A percentile compares a stretch with the other conserved stretches of the same genome.
phyloP scores from a whole-genome alignment of 2,113 vertebrate genomes.

The Mustelus asterias region DNA sequence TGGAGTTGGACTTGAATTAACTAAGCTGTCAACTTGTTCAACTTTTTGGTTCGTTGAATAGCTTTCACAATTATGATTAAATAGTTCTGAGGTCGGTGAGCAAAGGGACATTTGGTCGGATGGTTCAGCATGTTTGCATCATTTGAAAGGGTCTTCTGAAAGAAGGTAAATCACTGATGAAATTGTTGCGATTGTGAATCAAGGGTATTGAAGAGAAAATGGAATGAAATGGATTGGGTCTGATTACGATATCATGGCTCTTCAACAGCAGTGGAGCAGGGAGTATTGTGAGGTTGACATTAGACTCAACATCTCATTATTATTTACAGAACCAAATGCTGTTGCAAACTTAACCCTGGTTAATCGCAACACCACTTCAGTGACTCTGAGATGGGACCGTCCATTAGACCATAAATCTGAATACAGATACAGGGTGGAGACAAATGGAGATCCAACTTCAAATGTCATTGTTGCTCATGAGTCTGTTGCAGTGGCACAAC shows the following conservation, averaged over 20 bases:
- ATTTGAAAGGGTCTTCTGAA: background rate
- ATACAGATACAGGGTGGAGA: constrained; percentile 43
- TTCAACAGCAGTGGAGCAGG: no score
- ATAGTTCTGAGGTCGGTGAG: background rate
- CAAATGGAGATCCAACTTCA: background rate
- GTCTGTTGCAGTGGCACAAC: rapidly evolving
- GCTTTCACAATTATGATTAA: background rate
- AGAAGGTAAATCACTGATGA: background rate
- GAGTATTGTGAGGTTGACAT: background rate
- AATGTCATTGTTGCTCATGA: background rate
- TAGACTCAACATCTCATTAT: background rate
- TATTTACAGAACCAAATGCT: background rate
- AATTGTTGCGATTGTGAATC: background rate
- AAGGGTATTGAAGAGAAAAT: background rate
- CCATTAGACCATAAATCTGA: constrained; percentile 39
- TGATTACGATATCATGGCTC: background rate
- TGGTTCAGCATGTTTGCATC: background rate
- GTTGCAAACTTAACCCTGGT: background rate
- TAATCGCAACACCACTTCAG: background rate
- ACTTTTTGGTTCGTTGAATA: background rate
- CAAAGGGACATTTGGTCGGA: background rate
- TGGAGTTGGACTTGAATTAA: background rate
- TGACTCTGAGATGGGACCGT: constrained; percentile 49
- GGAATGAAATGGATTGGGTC: background rate
- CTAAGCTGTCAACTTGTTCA: background rate